Evolutionary conservation across 2,888 invertebrate species (phyloP).

Genomic region (Anorthoa munda): DNA sequence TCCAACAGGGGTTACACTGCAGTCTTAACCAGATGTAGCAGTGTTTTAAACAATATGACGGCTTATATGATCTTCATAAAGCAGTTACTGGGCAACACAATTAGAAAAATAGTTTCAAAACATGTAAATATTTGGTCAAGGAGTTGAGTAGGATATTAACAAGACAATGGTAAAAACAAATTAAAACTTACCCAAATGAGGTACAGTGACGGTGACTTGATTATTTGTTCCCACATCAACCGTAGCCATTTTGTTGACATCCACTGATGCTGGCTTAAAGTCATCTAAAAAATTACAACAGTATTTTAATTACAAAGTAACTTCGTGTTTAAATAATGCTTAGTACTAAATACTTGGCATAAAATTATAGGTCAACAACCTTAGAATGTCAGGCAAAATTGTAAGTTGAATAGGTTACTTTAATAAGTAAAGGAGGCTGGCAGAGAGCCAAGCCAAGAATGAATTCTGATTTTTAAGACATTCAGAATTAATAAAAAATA

Average conservation of each 20-base stretch:
- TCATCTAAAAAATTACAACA: slow-evolving; percentile 94
- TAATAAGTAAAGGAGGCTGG: slow-evolving; percentile 18
- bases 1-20: not conserved
- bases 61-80: not conserved
- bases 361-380: slow-evolving; percentile 22
- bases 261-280: slow-evolving; percentile 99
- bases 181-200: slow-evolving; percentile 94
- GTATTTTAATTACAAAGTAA: not conserved
- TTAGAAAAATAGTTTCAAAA: too few species aligned
- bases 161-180: not conserved
- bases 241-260: slow-evolving; percentile 97
- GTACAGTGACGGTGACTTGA: slow-evolving; percentile 98
- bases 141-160: not conserved
- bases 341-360: not conserved
- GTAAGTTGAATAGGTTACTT: slow-evolving; percentile 15
- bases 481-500: not conserved
- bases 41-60: too few species aligned
- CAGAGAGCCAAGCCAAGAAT: slow-evolving; percentile 20
- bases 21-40: too few species aligned
- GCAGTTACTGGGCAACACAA: not conserved
- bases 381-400: not conserved
- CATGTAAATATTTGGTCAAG: not conserved
- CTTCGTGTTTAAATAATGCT: not conserved
- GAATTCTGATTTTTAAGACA: not conserved
- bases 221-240: slow-evolving; percentile 97